Evolutionary conservation across 2,888 invertebrate species (phyloP).

Genomic region (Trachelus troglodyta): DNA sequence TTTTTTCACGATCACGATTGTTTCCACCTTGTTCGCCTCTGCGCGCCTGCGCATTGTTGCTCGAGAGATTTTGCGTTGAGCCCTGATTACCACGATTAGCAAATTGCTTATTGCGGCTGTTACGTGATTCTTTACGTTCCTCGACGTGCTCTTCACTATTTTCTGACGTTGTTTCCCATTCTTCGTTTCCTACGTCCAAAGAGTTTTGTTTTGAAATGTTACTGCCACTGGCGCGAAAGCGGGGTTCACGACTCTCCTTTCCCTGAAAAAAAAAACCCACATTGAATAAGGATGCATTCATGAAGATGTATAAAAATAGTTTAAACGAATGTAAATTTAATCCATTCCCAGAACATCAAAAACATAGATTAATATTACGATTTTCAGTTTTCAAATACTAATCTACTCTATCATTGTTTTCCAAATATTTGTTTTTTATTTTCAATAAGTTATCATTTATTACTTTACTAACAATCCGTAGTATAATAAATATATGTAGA

Average conservation of each 20-base stretch:
- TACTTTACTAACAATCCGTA: not conserved
- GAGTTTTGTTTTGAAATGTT: conserved; percentile 56
- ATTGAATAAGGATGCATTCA: not conserved
- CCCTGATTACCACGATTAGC: conserved; percentile 43
- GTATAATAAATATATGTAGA: not conserved
- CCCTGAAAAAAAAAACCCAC: conserved; percentile 34
- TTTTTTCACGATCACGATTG: conserved; percentile 52
- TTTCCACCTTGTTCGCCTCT: conserved; percentile 44
- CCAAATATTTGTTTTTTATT: too few relatives aligned
- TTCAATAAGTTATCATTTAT: too few relatives aligned
- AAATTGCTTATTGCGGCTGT: conserved; percentile 53
- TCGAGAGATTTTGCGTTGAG: conserved; percentile 31
- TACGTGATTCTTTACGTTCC: conserved; percentile 58
- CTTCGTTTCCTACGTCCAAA: conserved; percentile 71
- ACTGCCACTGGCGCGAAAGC: conserved; percentile 46
- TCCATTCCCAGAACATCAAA: not conserved
- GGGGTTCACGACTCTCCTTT: conserved; percentile 58
- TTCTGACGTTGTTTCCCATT: conserved; percentile 88
- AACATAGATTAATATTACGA: too few relatives aligned
- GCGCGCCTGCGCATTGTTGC: conserved; percentile 41
- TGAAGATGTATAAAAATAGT: not conserved
- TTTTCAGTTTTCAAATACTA: too few relatives aligned
- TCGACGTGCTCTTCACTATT: conserved; percentile 75
- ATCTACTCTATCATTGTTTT: too few relatives aligned
- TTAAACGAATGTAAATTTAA: too few relatives aligned